Evolutionary conservation across 2,888 invertebrate genomes (phyloP).

Genomic region (Leptarthrus brevirostris): DNA sequence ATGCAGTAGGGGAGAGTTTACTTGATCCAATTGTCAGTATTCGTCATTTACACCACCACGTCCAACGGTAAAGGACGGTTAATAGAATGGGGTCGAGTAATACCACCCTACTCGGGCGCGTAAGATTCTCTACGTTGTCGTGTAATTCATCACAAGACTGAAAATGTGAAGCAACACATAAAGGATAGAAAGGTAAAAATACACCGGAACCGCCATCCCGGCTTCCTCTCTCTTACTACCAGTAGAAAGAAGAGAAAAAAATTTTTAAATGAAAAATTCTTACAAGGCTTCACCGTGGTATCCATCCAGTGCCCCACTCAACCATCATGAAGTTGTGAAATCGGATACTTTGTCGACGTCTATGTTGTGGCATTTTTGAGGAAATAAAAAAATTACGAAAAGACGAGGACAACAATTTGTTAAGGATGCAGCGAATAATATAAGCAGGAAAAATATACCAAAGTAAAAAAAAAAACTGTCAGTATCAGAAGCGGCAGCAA

Average conservation of each 20-base stretch:
- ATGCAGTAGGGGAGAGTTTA: not conserved
- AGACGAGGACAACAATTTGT: slow-evolving; percentile 12
- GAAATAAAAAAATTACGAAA: slow-evolving; percentile 9
- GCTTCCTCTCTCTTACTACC: slow-evolving; percentile 6
- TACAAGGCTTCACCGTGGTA: slow-evolving; percentile 20
- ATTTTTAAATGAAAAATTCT: not conserved
- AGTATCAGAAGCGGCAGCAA: not conserved
- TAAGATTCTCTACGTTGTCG: slow-evolving; percentile 6
- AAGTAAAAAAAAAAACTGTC: too few relatives aligned
- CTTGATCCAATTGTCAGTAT: slow-evolving; percentile 34
- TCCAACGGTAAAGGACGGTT: not conserved
- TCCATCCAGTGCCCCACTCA: not conserved
- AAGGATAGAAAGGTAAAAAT: not conserved
- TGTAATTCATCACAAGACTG: not conserved
- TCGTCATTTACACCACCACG: not conserved
- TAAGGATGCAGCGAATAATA: slow-evolving; percentile 3
- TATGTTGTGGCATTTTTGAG: slow-evolving; percentile 13
- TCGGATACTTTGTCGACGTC: slow-evolving; percentile 9
- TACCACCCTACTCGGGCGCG: slow-evolving; percentile 13
- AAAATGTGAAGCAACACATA: not conserved
- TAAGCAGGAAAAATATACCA: too few relatives aligned
- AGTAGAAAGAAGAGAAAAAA: not conserved
- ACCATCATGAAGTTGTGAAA: slow-evolving; percentile 22
- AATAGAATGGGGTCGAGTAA: too few relatives aligned
- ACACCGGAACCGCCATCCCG: slow-evolving; percentile 27